These are phyloP conservation scores for Trachymyrmex septentrionalis DNA, from an alignment of 1,140 invertebrate genomes.

Conservation along the genomic window DNA sequence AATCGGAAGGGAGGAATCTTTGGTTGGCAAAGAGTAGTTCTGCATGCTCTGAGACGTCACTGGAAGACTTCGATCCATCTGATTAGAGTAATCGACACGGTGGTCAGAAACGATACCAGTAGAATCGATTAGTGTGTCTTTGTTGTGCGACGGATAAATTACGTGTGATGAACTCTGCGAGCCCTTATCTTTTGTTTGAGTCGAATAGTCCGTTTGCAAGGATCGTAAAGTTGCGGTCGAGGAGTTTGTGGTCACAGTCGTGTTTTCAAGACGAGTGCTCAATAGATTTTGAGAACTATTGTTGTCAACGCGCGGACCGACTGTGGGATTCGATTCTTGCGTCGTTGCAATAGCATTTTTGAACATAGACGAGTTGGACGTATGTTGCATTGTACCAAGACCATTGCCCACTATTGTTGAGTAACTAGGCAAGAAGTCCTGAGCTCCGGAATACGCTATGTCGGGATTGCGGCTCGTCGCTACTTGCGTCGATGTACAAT, in stretches of 20 bases:
- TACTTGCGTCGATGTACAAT: constrained; percentile 49
- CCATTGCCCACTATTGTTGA: constrained; percentile 60
- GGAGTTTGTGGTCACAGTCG: constrained; percentile 54
- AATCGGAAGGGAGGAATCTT: constrained; percentile 66
- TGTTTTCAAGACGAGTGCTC: constrained; percentile 53
- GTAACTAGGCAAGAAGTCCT: constrained; percentile 76
- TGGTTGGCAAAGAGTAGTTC: constrained; percentile 68
- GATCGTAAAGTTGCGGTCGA: constrained; percentile 62
- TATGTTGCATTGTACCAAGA: constrained; percentile 53
- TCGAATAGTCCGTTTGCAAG: constrained; percentile 67
- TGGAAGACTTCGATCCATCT: constrained; percentile 69
- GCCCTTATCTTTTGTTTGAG: constrained; percentile 70
- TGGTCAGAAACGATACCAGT: constrained; percentile 55
- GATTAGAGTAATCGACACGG: constrained; percentile 60
- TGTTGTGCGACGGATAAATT: constrained; percentile 67
- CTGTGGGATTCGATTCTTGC: constrained; percentile 33
- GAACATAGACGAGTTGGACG: constrained; percentile 41
- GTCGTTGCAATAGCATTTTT: constrained; percentile 52
- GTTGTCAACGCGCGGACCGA: constrained; percentile 2
- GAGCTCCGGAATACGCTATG: constrained; percentile 66
- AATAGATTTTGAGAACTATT: constrained; percentile 49
- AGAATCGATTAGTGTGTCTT: constrained; percentile 60
- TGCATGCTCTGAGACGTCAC: constrained; percentile 73
- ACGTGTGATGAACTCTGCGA: constrained; percentile 56
- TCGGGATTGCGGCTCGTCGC: constrained; percentile 66